Evolutionary conservation across 2,113 vertebrate genomes (phyloP).

Genomic region (Tor tambroides): DNA sequence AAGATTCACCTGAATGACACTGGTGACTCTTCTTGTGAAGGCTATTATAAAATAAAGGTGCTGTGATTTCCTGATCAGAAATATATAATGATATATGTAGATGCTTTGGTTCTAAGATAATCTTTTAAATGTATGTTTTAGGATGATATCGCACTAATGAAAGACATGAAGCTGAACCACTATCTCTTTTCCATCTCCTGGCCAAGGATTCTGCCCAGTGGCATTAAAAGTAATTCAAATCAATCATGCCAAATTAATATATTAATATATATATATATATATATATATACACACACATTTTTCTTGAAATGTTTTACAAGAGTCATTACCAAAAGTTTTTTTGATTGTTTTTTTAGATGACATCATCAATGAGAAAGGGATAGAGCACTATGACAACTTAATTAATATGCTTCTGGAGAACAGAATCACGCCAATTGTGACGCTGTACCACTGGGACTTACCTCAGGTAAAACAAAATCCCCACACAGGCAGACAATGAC

Average conservation of each 20-base stretch:
- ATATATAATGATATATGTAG: neutral
- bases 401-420: constrained; percentile 85
- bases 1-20: constrained; percentile 78
- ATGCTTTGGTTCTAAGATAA: neutral
- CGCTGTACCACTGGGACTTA: constrained; percentile 91
- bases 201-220: constrained; percentile 87
- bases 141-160: constrained; percentile 85
- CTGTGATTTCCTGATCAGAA: neutral
- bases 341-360: constrained; percentile 75
- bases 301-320: neutral
- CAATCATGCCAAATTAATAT: too few species aligned
- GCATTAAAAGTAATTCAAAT: constrained; percentile 67
- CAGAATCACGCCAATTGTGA: constrained; percentile 85
- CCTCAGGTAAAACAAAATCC: constrained; percentile 80
- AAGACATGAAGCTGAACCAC: constrained; percentile 84
- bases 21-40: constrained; percentile 81
- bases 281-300: too few species aligned
- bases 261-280: too few species aligned
- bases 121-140: constrained; percentile 55
- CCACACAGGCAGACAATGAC: neutral
- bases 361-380: constrained; percentile 83
- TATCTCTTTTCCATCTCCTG: constrained; percentile 92
- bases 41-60: constrained; percentile 88
- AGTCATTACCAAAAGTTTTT: constrained; percentile 16
- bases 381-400: constrained; percentile 83